Evolutionary conservation across 2,888 invertebrate genomes (phyloP), one percentile per base, ranked within the genome.

Genomic region (Archaeoteleia sp.): DNA sequence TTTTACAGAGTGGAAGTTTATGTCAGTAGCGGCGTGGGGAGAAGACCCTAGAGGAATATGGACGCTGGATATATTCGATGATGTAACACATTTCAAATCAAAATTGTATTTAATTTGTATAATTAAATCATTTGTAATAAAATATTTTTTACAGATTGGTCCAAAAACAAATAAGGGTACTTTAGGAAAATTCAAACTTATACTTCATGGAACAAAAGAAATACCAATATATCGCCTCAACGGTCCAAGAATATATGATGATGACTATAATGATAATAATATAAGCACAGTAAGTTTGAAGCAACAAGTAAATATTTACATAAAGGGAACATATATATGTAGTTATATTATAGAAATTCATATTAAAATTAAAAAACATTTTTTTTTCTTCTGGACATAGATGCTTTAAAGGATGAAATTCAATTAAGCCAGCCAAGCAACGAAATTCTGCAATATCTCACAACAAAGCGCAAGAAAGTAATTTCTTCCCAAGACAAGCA

Each of bases 11-110:
- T 97, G 97, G 97, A 91, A 91, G 4, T 92, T 97, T 78, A 93
- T 93, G 89, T 94, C 95, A 0, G 94, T 96, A 0, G 95, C 94
- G 74, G 93, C 93, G 0, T 97, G 97, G 97, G 96, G 95, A 0
- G 97, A 97, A 85, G 85, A 89, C 63, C 91, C 95, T 0, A 79
- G 81, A 6, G 96, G 96, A 0, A 78, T 85, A 9, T 94, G 94
- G 94, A 87, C 74, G 2, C 78, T 90, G 34, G 81, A 84, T 40
- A 84, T 88, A 60, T 71, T 80, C 25, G 88, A 89, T 70, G 72
- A 84, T 76, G 88, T 88, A 79, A 13, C 6, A 5, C 13, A 4
- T 25, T 29, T 10, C 30, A 17, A 17, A 45, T 23, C 23, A 29
- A n/a, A n/a, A 29, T 29, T n/a, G n/a, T 7, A 29, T 9, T n/a